A percentile compares a stretch with the other conserved stretches of the same genome.
Conservation (phyloP, 2,113 vertebrate species). For the Indicator maculatus region DNA sequence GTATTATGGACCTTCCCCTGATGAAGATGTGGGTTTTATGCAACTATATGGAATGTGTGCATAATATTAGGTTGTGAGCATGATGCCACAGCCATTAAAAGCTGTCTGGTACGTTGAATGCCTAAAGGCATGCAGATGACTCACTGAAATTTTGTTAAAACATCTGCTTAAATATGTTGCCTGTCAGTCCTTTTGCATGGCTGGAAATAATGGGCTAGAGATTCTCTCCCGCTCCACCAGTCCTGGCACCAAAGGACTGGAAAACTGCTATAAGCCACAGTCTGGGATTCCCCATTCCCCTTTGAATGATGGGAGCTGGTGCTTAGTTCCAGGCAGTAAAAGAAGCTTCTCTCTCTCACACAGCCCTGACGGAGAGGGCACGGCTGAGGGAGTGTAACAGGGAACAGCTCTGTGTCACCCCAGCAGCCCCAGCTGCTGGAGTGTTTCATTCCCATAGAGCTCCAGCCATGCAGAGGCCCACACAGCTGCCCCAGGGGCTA, state of each 20-base stretch:
- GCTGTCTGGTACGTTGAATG: neutral
- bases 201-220: neutral
- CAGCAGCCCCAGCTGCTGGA: neutral
- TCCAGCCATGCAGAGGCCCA: neutral
- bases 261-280: neutral
- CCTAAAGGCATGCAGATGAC: neutral
- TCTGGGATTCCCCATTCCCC: neutral
- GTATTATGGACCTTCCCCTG: neutral
- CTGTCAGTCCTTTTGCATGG: neutral
- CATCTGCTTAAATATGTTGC: slow-evolving; percentile 50
- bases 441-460: fast-evolving
- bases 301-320: neutral
- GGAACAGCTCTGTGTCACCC: neutral
- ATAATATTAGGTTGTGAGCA: neutral
- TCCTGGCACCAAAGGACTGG: slow-evolving; percentile 24
- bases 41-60: neutral
- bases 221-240: neutral
- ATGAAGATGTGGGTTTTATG: neutral
- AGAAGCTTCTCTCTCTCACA: neutral
- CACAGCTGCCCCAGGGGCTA: neutral
- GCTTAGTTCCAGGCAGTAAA: neutral
- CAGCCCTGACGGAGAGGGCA: neutral
- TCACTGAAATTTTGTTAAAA: slow-evolving; percentile 34
- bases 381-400: neutral
- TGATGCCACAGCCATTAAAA: slow-evolving; percentile 17